Evolutionary conservation across 2,113 vertebrate genomes (phyloP).

Genomic region (Hippocampus barbouri): DNA sequence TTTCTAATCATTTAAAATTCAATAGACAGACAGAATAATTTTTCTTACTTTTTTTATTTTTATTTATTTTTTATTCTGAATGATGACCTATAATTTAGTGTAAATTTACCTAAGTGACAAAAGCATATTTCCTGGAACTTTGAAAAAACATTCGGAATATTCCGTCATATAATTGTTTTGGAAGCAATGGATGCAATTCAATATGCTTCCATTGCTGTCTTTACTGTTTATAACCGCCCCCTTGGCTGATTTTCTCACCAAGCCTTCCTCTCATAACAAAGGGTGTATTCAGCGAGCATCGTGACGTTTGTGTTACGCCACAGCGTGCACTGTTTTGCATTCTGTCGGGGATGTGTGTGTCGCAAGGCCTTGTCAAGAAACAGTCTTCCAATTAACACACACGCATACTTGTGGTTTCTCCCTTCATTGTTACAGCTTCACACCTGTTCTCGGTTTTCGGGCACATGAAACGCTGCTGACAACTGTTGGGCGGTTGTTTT

Average conservation of each 20-base stretch:
- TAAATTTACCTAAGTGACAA: neutral
- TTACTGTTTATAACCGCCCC: constrained; percentile 58
- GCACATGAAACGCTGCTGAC: constrained; percentile 54
- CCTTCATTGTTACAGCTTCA: constrained; percentile 47
- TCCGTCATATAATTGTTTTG: constrained; percentile 4
- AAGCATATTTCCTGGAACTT: neutral
- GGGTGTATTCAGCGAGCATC: constrained; percentile 46
- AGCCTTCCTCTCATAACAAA: constrained; percentile 37
- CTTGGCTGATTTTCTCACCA: constrained; percentile 43
- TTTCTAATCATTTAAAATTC: neutral
- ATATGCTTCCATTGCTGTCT: constrained; percentile 39
- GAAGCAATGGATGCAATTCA: neutral
- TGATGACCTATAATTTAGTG: neutral
- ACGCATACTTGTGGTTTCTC: constrained; percentile 38
- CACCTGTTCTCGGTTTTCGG: constrained; percentile 55
- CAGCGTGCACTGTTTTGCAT: neutral
- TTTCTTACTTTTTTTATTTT: neutral
- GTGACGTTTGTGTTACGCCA: constrained; percentile 34
- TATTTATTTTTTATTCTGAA: neutral
- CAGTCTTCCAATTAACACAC: constrained; percentile 24
- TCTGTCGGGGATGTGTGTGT: constrained; percentile 33
- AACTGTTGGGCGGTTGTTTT: constrained; percentile 60
- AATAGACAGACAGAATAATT: neutral
- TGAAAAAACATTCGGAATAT: neutral
- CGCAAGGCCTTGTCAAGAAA: constrained; percentile 43